Evolutionary conservation across 2,797 vertebrate genomes (phyloP).

Genomic region (Melanotaenia parkinsoni): DNA sequence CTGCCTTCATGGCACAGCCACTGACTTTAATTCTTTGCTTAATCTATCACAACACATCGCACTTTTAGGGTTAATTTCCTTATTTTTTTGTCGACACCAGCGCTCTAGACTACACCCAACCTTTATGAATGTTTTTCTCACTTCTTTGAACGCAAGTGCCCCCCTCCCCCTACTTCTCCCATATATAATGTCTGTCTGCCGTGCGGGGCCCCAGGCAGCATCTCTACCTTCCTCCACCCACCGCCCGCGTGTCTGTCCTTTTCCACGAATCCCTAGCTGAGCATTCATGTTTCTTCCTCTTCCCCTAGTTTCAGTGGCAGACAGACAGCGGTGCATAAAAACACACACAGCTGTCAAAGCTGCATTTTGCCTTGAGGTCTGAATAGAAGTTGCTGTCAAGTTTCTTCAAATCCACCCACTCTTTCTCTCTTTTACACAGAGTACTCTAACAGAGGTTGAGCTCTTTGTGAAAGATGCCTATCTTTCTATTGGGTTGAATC

Average conservation of each 20-base stretch:
- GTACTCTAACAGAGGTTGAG: conserved; percentile 16
- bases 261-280: conserved; percentile 58
- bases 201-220: conserved; percentile 67
- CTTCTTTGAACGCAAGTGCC: conserved; percentile 46
- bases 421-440: not conserved
- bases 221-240: conserved; percentile 68
- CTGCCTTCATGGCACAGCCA: conserved; percentile 20
- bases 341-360: conserved; percentile 62
- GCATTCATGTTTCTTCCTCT: conserved; percentile 44
- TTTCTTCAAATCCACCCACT: conserved; percentile 69
- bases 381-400: conserved; percentile 68
- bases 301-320: conserved; percentile 41
- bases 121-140: not conserved
- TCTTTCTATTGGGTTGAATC: conserved; percentile 20
- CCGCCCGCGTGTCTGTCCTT: conserved; percentile 39
- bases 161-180: conserved; percentile 27
- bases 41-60: not conserved
- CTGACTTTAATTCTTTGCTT: not conserved
- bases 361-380: conserved; percentile 60
- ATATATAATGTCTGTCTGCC: conserved; percentile 59
- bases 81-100: not conserved
- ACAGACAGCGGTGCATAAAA: conserved; percentile 26
- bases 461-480: conserved; percentile 40
- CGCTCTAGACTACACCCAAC: conserved; percentile 1
- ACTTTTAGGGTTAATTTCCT: conserved; percentile 5